A percentile compares a stretch with the other conserved stretches of the same genome.
phyloP scores from a whole-genome alignment of 2,113 vertebrate species.

The Colistium nudipinnis region DNA sequence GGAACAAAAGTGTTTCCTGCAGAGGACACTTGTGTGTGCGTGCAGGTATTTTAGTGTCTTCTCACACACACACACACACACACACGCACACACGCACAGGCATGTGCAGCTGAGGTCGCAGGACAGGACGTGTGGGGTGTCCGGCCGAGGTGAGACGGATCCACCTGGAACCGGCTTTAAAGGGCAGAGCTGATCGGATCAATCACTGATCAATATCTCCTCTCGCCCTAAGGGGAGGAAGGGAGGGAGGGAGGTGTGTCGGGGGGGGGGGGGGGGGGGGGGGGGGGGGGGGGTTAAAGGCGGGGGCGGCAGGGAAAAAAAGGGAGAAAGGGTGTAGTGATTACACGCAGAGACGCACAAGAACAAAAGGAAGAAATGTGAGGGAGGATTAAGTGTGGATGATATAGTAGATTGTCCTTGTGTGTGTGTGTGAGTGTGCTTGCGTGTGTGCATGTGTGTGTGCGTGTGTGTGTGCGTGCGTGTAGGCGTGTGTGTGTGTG shows the following conservation, averaged over 20 bases:
- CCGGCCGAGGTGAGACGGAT: background rate
- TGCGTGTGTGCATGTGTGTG: no score
- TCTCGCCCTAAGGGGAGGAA: conserved; percentile 19
- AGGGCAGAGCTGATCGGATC: conserved; percentile 2
- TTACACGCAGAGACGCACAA: background rate
- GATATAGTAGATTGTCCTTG: conserved; percentile 18
- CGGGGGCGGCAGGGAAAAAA: no score
- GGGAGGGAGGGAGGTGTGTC: background rate
- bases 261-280: background rate
- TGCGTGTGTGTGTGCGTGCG: conserved; percentile 10
- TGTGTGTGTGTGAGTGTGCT: conserved; percentile 17
- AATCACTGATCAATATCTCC: conserved; percentile 60
- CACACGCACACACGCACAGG: no score
- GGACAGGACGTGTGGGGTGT: no score
- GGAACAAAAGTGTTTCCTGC: background rate
- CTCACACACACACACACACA: no score
- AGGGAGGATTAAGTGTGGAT: background rate
- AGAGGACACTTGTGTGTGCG: background rate
- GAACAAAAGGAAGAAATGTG: background rate
- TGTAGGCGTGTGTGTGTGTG: no score
- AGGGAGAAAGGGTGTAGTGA: no score
- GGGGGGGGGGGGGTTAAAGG: background rate
- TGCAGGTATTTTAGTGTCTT: background rate
- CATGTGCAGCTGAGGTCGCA: no score
- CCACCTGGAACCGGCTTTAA: no score